phyloP scores from a whole-genome alignment of 2,797 vertebrate species.

The Taenioides sp. region DNA sequence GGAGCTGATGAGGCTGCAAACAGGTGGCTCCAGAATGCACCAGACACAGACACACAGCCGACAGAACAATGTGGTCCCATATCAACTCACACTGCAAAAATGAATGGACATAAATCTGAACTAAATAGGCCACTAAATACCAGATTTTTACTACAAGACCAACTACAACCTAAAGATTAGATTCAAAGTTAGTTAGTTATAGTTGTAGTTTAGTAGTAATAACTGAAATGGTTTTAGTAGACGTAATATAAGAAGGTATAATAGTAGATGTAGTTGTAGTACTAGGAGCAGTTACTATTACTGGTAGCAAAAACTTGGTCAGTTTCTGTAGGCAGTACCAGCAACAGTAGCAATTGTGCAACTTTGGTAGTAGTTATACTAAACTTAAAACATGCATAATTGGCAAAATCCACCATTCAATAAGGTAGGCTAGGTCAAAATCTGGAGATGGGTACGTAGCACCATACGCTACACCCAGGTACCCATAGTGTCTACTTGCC shows the following conservation, averaged over 20 bases:
- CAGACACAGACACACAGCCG: slow-evolving; percentile 56
- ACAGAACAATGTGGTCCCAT: slow-evolving; percentile 29
- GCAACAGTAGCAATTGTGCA: too few relatives aligned
- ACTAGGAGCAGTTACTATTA: neutral
- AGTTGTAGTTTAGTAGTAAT: neutral
- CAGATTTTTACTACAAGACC: neutral
- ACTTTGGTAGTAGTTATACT: too few relatives aligned
- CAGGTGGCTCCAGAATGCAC: slow-evolving; percentile 72
- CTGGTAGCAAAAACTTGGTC: too few relatives aligned
- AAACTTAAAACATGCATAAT: too few relatives aligned
- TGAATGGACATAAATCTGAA: neutral
- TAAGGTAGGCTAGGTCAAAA: too few relatives aligned
- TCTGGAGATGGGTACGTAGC: neutral
- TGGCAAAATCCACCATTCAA: too few relatives aligned
- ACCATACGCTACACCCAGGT: too few relatives aligned
- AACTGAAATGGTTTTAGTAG: neutral
- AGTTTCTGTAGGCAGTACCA: too few relatives aligned
- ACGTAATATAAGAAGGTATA: neutral
- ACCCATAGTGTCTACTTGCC: too few relatives aligned
- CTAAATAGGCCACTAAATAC: neutral
- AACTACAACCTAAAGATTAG: neutral
- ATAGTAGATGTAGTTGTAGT: neutral
- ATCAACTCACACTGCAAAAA: slow-evolving; percentile 15
- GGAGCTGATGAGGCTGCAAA: slow-evolving; percentile 64
- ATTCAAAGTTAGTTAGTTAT: neutral